These are phyloP conservation scores for Eupleurogrammus muticus DNA, from an alignment of 2,797 vertebrate genomes.

Conservation along the genomic window DNA sequence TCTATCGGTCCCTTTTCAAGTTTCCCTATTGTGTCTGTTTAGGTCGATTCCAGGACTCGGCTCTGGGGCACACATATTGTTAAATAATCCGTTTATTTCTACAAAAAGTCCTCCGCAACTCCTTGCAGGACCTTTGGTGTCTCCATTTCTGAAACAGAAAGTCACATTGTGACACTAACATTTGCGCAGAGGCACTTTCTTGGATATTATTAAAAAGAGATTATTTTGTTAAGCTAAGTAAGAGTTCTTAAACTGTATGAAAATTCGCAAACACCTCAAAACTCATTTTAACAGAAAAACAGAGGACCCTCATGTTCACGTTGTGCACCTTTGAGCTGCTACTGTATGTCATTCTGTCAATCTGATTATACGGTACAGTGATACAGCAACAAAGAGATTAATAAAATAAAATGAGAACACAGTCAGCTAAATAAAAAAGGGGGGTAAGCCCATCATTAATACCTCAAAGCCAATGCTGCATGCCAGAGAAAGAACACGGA, in stretches of 20 bases:
- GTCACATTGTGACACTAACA: conserved; percentile 2
- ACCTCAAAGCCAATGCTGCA: conserved; percentile 21
- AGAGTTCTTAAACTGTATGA: no score
- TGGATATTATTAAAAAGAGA: background rate
- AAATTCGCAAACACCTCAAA: no score
- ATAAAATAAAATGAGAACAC: conserved; percentile 12
- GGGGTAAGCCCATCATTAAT: conserved; percentile 12
- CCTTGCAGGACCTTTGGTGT: background rate
- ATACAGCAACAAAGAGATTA: conserved; percentile 11
- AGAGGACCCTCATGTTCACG: background rate
- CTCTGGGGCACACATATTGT: conserved; percentile 4
- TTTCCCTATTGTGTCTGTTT: conserved; percentile 12
- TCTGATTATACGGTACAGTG: background rate
- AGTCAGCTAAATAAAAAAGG: conserved; percentile 12
- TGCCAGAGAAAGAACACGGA: conserved; percentile 1
- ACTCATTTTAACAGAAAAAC: background rate
- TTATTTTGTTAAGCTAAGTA: background rate
- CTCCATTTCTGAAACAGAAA: conserved; percentile 4
- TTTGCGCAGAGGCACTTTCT: background rate
- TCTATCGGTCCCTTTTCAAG: conserved; percentile 26
- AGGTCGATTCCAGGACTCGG: conserved; percentile 6
- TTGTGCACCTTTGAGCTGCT: background rate
- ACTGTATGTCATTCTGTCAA: background rate
- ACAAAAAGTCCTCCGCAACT: conserved; percentile 1
- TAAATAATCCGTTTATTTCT: conserved; percentile 18